Conservation (phyloP, 2,888 invertebrate genomes). For the Drosophila flavopinicola region DNA sequence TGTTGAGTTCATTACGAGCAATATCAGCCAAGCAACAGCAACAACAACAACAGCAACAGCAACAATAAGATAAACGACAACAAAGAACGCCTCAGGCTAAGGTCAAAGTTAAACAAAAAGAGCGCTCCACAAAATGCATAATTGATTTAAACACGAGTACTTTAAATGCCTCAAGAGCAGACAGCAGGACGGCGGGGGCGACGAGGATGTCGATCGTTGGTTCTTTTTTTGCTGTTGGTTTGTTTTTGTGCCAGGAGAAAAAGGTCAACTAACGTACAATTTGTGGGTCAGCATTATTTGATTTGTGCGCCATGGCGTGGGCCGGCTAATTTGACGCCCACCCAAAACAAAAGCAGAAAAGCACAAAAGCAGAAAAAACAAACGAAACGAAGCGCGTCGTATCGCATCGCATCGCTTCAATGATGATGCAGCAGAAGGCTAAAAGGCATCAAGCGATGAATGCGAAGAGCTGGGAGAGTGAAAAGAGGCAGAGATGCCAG, state of each 20-base stretch:
- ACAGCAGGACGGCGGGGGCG: slow-evolving; percentile 8
- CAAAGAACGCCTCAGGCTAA: slow-evolving; percentile 71
- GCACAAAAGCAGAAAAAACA: neutral
- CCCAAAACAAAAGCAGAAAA: slow-evolving; percentile 47
- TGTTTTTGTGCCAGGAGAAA: slow-evolving; percentile 47
- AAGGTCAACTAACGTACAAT: slow-evolving; percentile 78
- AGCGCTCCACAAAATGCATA: slow-evolving; percentile 74
- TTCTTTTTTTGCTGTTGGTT: slow-evolving; percentile 19
- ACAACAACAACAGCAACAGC: slow-evolving; percentile 29
- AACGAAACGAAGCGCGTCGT: slow-evolving; percentile 38
- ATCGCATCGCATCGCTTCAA: slow-evolving; percentile 35
- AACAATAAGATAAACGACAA: slow-evolving; percentile 53
- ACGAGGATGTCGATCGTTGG: neutral
- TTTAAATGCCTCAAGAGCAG: slow-evolving; percentile 28
- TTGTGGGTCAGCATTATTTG: slow-evolving; percentile 78
- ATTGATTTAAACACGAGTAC: slow-evolving; percentile 79
- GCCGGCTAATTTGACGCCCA: slow-evolving; percentile 75
- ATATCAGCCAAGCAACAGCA: slow-evolving; percentile 31
- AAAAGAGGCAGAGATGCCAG: slow-evolving; percentile 6
- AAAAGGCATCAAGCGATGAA: slow-evolving; percentile 18
- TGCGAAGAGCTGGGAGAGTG: neutral
- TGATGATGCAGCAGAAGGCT: slow-evolving; percentile 19
- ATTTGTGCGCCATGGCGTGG: slow-evolving; percentile 73
- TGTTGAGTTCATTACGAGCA: slow-evolving; percentile 62
- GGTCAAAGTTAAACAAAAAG: slow-evolving; percentile 74